Base-by-base conservation (phyloP, 2,797 vertebrate species). In the Leptatherina wallacei region DNA sequence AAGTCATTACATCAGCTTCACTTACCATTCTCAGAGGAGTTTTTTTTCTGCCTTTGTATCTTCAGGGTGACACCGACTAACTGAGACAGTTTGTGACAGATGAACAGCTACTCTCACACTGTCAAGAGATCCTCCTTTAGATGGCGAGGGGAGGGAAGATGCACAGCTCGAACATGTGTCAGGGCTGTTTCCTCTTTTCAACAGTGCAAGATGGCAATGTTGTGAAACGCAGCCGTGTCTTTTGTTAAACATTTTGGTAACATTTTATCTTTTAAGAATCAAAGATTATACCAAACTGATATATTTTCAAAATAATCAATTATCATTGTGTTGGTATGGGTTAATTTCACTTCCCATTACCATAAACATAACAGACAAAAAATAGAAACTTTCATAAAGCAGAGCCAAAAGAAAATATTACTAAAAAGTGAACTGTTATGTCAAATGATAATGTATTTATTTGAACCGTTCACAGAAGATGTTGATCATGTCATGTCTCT, bases 1-100 rank as follows among this genome's bases (percentile, higher is more conserved):
- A 64, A 81, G 58, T 59, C 70, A 61, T 68, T 82, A 63, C 64
- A 61, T 78, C 73, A 78, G 71, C 58, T 71, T 85, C 44, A 86
- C 92, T 80, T 90, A 94, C 94, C 94, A 95, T 94, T 88, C 40
- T 91, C 38, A 61, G 67, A 66, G 64, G 56, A 62, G 24, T 27
- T 85, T 56, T 42, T 60, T 73, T 54, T 63, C 58, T 58, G 59
- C 54, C 60, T 81, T 68, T 64, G 51, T 75, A 75, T 73, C 71
- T 80, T 79, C 55, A 12, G 64, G 36, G 22, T 65, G 71, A 71
- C 63, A 60, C 69, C 3, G 40, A 20, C 60, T 68, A 66, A 30
- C 40, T 80, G 70, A 72, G 79, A 73, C 68, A 57, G 62, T 83
- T 73, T 78, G 73, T 61, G 62, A 85, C 80, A 86, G 71, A 77